Evolutionary conservation across 2,797 vertebrate species (phyloP).

Genomic region (Rhinoraja longicauda): DNA sequence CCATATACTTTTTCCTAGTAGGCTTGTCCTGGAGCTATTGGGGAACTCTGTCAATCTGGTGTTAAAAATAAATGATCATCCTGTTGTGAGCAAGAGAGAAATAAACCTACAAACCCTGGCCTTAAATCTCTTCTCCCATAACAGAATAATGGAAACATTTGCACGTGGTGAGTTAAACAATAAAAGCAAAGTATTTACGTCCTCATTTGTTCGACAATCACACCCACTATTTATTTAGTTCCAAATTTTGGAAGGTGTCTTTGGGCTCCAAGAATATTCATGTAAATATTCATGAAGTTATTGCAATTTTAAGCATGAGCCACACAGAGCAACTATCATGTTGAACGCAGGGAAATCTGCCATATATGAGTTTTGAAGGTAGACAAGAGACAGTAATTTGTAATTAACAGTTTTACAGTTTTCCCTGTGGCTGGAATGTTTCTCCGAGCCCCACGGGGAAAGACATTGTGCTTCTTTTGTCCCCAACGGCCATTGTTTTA

Average conservation of each 20-base stretch:
- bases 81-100: background rate
- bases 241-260: background rate
- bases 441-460: background rate
- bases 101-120: background rate
- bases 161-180: background rate
- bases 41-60: background rate
- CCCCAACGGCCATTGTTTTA: background rate
- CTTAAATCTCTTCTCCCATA: background rate
- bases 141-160: background rate
- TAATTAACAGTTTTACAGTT: background rate
- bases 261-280: background rate
- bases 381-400: background rate
- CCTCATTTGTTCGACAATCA: background rate
- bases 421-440: background rate
- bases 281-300: background rate
- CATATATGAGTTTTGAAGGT: background rate
- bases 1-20: background rate
- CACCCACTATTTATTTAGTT: background rate
- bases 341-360: background rate
- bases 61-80: no score
- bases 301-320: background rate
- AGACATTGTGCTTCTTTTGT: background rate
- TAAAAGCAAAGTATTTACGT: background rate
- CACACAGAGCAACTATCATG: background rate
- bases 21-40: background rate